Base-by-base conservation (phyloP, 2,888 invertebrate species). In the Diplazon laetatorius region DNA sequence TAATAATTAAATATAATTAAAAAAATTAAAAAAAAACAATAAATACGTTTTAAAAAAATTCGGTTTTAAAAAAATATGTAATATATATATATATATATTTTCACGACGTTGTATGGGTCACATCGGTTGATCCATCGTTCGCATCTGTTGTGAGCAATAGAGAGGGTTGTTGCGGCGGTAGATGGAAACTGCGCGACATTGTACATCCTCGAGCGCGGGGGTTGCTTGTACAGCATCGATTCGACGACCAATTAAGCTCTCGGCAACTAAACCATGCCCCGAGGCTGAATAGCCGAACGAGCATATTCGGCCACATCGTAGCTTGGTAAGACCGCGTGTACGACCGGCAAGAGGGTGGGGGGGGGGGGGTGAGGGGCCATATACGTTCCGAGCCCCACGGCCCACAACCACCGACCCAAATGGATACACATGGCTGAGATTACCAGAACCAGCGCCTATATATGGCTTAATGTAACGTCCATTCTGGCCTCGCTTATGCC, bases 341-440 rank as follows among this genome's bases (percentile, higher is more conserved):
- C 30, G 57, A 44, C 35, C 14, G 37, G n/a, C n/a, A n/a, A n/a
- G n/a, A n/a, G n/a, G n/a, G n/a, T n/a, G n/a, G n/a, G n/a, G n/a
- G n/a, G n/a, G n/a, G n/a, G n/a, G n/a, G n/a, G n/a, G n/a, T 46
- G 14, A 22, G 25, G n/a, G 63, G 37, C 30, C 60, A 44, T 76
- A 71, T 66, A 42, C 22, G 37, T 46, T 55, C 46, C 42, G n/a
- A 60, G 10, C 57, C 62, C 48, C 52, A 16, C 60, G 55, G 52
- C 66, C 55, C 52, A n/a, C n/a, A 66, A 71, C 86, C 80, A 66
- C 84, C 83, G 83, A n/a, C n/a, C 87, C 87, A 88, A 90, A 89
- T 90, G 88, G 89, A 89, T 89, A 89, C 87, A 87, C 89, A 90
- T 90, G 85, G 89, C 85, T 87, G 88, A 89, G 89, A 90, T 90